Base-by-base conservation (phyloP, 2,888 invertebrate genomes). In the Ichneumoninae sp. region DNA sequence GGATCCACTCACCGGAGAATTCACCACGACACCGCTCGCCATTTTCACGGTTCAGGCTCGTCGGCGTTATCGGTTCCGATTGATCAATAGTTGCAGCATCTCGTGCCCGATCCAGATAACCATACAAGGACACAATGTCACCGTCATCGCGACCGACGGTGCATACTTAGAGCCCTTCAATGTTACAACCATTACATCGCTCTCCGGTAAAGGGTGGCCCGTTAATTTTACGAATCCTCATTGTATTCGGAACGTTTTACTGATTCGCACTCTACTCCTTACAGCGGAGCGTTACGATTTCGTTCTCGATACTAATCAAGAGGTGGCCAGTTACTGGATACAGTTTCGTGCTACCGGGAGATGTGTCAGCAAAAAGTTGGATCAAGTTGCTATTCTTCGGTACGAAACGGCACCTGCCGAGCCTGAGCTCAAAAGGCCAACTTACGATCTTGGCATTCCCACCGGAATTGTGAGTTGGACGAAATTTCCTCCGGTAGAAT, bases 251-350 rank as follows among this genome's bases (percentile, higher is more conserved):
- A 50, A n/a, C 16, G 13, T 60, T 8, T 3, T 60, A 4, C 8
- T 16, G n/a, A 50, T 50, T 50, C 8, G 16, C 7, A 40, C 36
- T 66, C 30, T 7, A 26, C 19, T 70, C 65, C 54, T 93, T 93
- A 81, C 94, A 94, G 96, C 96, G 0, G 96, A 96, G 89, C 94
- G 96, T 44, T 95, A 95, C 92, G 96, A 96, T 87, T 95, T 96
- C 3, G 94, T 96, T 1, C 89, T 96, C 1, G 89, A 91, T 44
- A 94, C 95, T 0, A 93, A 94, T 82, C 94, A 94, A 85, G 86
- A 88, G 0, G 87, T 92, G 3, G 94, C 90, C 8, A 93, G 94
- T 22, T 95, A 95, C 89, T 95, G 95, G 95, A 94, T 95, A 76
- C 94, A 95, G 83, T 92, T 94, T 54, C 93, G 94, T 63, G 95